A percentile compares a stretch with the other conserved stretches of the same genome.
These are phyloP conservation scores for Siniperca obscura DNA, from an alignment of 2,797 vertebrate species.

Conservation along the genomic window DNA sequence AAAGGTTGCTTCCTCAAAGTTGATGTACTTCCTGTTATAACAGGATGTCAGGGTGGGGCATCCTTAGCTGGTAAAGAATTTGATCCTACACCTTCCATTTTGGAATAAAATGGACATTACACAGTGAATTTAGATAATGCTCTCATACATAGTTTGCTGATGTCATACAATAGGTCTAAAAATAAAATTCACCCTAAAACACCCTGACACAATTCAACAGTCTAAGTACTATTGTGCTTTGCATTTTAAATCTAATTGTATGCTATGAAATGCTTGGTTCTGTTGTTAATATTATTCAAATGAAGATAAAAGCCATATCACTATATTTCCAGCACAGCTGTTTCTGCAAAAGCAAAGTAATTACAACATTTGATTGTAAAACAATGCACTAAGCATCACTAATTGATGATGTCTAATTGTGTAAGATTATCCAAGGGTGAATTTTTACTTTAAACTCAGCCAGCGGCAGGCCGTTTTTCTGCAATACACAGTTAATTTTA, in stretches of 20 bases:
- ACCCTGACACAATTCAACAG: not conserved
- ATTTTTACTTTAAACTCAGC: slow-evolving; percentile 29
- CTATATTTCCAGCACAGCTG: slow-evolving; percentile 8
- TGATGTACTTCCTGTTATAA: slow-evolving; percentile 1
- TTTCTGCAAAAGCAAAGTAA: slow-evolving; percentile 26
- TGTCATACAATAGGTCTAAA: not conserved
- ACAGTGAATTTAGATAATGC: not conserved
- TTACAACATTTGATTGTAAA: slow-evolving; percentile 38
- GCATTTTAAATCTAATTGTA: not conserved
- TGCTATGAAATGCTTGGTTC: slow-evolving; percentile 12
- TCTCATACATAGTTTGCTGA: not conserved
- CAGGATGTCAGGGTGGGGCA: not conserved
- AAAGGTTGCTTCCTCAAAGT: not conserved
- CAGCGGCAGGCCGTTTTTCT: not conserved
- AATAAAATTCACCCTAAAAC: not conserved
- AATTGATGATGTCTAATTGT: slow-evolving; percentile 46
- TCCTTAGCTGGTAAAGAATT: not conserved
- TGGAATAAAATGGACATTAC: not conserved
- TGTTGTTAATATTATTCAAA: slow-evolving; percentile 18
- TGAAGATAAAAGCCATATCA: slow-evolving; percentile 37
- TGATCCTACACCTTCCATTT: not conserved
- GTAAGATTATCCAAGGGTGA: slow-evolving; percentile 23
- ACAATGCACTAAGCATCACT: slow-evolving; percentile 33
- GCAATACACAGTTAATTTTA: not conserved
- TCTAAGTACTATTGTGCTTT: not conserved